Evolutionary conservation across 1,140 invertebrate genomes (phyloP), one percentile per base, ranked within the genome.

Genomic region (Drosophila quadrilineata): DNA sequence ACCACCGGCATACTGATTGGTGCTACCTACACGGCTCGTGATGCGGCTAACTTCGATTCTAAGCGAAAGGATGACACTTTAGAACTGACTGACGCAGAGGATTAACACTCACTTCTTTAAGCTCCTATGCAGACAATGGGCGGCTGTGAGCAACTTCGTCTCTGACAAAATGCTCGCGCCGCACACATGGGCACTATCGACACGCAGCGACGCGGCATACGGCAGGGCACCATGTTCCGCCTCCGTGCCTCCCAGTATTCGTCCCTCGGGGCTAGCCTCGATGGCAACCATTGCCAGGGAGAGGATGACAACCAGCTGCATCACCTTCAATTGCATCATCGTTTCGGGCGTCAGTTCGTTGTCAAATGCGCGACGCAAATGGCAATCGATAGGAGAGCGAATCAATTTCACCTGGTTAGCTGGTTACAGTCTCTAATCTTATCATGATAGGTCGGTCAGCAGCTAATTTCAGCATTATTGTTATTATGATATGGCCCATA

Each of bases 1-100:
- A 0, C 87, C 87, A 3, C 87, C 79, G 2, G 87, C 75, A 29
- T 79, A 89, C 45, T 89, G 87, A 57, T 88, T 89, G 21, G 75
- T 68, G 46, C 87, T 89, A 33, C 87, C 87, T 21, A 87, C 84
- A n/a, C 87, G 87, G 4, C 28, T 40, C 0, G 79, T 52, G 1
- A 89, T 9, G 16, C 79, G 75, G 16, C 24, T 72, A 5, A 10
- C 4, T 4, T 49, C 68, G 17, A 86, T 26, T 10, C 77, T 87
- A 12, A n/a, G 6, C 6, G 19, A 1, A 9, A 10, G 48, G 5
- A 0, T 0, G 24, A 36, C n/a, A n/a, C n/a, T n/a, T n/a, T n/a
- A 54, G 35, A 22, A 26, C 12, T 2, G 0, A 0, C 5, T 5
- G 0, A 2, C 2, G 14, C 17, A 46, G 6, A 24, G 10, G 31